Conservation (phyloP, 2,797 vertebrate genomes). For the Rhodeus uyekii region DNA sequence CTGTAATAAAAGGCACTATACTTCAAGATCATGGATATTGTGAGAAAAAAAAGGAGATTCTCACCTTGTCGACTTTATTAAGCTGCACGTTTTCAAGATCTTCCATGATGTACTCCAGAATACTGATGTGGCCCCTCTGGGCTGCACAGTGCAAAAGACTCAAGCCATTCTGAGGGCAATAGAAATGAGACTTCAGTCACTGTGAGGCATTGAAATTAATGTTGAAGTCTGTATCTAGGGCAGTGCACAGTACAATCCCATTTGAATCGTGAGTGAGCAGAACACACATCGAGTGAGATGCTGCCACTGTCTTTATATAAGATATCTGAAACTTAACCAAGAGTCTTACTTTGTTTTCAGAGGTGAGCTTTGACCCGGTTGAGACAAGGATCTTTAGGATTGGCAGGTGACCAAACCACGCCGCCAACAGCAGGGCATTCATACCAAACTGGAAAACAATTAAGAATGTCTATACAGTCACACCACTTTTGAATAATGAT, state of each 20-base stretch:
- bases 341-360: slow-evolving; percentile 83
- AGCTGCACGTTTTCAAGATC: slow-evolving; percentile 82
- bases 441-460: slow-evolving; percentile 85
- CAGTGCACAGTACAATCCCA: not conserved
- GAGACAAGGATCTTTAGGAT: slow-evolving; percentile 86
- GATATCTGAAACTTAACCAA: not conserved
- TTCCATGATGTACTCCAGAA: slow-evolving; percentile 86
- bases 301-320: not conserved
- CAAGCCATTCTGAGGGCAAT: slow-evolving; percentile 77
- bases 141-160: slow-evolving; percentile 87
- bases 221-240: not conserved
- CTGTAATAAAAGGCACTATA: not conserved
- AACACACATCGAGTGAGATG: not conserved
- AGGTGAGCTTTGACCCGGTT: slow-evolving; percentile 83
- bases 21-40: not conserved
- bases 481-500: not conserved
- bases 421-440: slow-evolving; percentile 86
- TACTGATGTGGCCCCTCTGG: slow-evolving; percentile 80
- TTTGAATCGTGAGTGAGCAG: not conserved
- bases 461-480: not conserved
- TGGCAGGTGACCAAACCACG: slow-evolving; percentile 89
- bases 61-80: slow-evolving; percentile 84
- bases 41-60: slow-evolving; percentile 1
- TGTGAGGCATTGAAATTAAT: not conserved
- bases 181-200: not conserved